Conservation (phyloP, 2,113 vertebrate species). For the Lamprologus callipterus region DNA sequence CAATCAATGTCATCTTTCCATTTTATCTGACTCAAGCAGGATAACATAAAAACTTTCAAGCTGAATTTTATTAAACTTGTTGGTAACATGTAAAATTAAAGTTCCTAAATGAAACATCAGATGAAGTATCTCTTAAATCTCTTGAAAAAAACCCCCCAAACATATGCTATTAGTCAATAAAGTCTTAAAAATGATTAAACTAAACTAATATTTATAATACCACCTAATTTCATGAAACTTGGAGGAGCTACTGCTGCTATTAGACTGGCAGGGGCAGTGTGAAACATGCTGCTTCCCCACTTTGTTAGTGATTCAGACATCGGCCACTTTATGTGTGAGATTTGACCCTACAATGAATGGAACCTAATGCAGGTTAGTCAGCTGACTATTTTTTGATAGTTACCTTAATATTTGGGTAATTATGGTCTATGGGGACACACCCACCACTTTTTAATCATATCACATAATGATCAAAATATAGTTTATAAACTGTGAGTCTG, state of each 20-base stretch:
- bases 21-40: background rate
- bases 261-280: background rate
- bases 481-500: background rate
- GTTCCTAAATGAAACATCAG: background rate
- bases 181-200: background rate
- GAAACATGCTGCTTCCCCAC: background rate
- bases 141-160: accelerated
- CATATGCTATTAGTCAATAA: background rate
- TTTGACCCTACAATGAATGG: background rate
- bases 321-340: background rate
- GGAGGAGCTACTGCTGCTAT: background rate
- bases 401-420: background rate
- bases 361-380: background rate
- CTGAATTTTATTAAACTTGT: background rate
- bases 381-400: background rate
- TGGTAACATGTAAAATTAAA: background rate
- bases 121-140: background rate
- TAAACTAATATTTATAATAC: background rate
- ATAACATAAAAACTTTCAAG: background rate
- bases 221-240: background rate
- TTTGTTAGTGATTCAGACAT: background rate
- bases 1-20: background rate
- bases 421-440: background rate
- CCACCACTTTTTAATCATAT: background rate
- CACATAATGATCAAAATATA: background rate